Base-by-base conservation (phyloP, 2,888 invertebrate genomes). In the Meliscaeva auricollis region DNA sequence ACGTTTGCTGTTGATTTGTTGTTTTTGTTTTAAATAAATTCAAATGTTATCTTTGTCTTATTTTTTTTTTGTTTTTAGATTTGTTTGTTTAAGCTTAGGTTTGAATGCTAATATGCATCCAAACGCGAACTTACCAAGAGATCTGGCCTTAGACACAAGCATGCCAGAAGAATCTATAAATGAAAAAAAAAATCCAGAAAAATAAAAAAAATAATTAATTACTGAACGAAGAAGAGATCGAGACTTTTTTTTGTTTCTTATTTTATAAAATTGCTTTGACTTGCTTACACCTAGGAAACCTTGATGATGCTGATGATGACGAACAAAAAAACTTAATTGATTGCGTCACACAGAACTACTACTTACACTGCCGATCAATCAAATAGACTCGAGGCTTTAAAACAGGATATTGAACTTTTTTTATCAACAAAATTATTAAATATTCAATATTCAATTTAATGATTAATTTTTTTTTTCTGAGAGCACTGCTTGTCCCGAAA, bases 131-230 rank as follows among this genome's bases (percentile, higher is more conserved):
- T 94, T 94, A 94, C 94, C 94, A 94, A 94, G 93, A 94, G 94
- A 93, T 94, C 94, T 94, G 94, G 94, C 94, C 94, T 94, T 94
- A 94, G 94, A 94, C 94, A 94, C 94, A 94, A 94, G 94, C 94
- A 94, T 94, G 94, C 94, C 94, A 94, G 94, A 94, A 94, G 94
- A 93, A 94, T 94, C 94, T 94, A 94, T 93, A 94, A 94, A 94
- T 93, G 93, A 93, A 91, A 94, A 94, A 92, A 92, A 92, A 91
- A 92, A 93, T 92, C 92, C 89, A 89, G 88, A 89, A 89, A 90
- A 91, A 88, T 89, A 89, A 91, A 88, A 87, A 87, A 88, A 87
- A 88, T 87, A 79, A 87, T 76, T 72, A 84, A 70, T 79, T 64
- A 83, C 73, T 79, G 26, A 75, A 70, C 75, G 75, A 72, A 69